Percentiles rank a stretch among this genome's conserved stretches.
Conservation (phyloP, 1,140 invertebrate genomes). For the Aphelenchoides fujianensis region DNA sequence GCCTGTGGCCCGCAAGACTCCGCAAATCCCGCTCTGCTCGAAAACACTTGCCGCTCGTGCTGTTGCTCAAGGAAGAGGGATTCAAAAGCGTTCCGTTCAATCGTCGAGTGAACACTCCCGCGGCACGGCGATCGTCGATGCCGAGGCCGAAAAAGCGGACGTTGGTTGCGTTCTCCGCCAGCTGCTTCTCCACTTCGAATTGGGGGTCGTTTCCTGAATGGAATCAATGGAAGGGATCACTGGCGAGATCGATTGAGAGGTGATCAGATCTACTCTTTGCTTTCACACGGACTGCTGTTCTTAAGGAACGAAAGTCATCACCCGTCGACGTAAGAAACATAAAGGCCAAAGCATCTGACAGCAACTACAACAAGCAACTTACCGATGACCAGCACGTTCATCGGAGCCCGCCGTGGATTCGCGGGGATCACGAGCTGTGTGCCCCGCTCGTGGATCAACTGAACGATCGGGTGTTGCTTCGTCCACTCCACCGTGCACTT, state of each 20-base stretch:
- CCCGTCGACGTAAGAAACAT: no score
- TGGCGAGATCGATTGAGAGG: no score
- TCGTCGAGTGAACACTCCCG: not conserved
- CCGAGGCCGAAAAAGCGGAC: conserved; percentile 4
- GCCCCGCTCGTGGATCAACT: not conserved
- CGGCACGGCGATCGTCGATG: not conserved
- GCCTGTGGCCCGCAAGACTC: not conserved
- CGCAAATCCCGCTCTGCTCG: not conserved
- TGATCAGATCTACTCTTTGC: no score
- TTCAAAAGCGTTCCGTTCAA: conserved; percentile 11
- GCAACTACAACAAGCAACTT: not conserved
- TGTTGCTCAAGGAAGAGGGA: not conserved
- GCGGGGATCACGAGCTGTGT: not conserved
- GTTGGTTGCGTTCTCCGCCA: not conserved
- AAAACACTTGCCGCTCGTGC: not conserved
- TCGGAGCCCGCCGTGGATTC: not conserved
- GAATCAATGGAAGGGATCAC: no score
- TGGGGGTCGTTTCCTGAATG: not conserved
- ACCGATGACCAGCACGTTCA: conserved; percentile 16
- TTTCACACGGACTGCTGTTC: no score
- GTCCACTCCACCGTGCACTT: conserved; percentile 16
- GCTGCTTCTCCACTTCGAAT: conserved; percentile 9
- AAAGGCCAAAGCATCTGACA: not conserved
- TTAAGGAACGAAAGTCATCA: no score
- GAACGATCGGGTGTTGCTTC: conserved; percentile 2